Percentiles rank a stretch among this genome's conserved stretches.
phyloP scores from a whole-genome alignment of 2,797 vertebrate genomes.

The Halcyon leucocephala region DNA sequence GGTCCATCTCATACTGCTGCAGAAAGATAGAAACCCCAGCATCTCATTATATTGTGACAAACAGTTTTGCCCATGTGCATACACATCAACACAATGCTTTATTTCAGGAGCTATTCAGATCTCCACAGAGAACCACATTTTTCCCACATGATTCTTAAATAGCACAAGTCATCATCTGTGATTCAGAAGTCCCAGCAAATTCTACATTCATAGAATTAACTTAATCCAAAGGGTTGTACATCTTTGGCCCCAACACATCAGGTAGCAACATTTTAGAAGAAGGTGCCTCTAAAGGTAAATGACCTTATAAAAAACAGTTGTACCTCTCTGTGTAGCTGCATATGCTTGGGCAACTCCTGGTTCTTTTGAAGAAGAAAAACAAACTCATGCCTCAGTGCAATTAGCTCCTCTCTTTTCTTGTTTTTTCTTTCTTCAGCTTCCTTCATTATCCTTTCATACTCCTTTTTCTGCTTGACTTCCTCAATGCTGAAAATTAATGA shows the following conservation, averaged over 20 bases:
- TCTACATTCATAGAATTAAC: background rate
- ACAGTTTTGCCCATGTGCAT: background rate
- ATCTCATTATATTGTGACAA: background rate
- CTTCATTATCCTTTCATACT: slow-evolving; percentile 80
- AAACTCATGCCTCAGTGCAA: slow-evolving; percentile 79
- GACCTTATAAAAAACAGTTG: background rate
- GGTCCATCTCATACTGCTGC: slow-evolving; percentile 87
- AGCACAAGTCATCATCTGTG: background rate
- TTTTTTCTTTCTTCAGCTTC: slow-evolving; percentile 83
- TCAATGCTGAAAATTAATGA: slow-evolving; percentile 86
- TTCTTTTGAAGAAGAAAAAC: slow-evolving; percentile 81
- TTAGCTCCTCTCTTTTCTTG: slow-evolving; percentile 77
- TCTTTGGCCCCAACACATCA: background rate
- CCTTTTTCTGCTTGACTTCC: slow-evolving; percentile 85
- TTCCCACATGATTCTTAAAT: background rate
- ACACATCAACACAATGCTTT: background rate
- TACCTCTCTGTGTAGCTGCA: slow-evolving; percentile 84
- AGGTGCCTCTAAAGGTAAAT: background rate
- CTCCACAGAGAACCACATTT: background rate
- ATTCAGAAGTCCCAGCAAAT: background rate
- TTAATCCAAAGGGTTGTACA: background rate
- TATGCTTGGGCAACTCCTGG: slow-evolving; percentile 82
- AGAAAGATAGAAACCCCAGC: slow-evolving; percentile 21
- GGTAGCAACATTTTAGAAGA: background rate
- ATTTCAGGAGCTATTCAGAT: background rate